Percentiles rank a stretch among this genome's conserved stretches.
phyloP scores from a whole-genome alignment of 2,113 vertebrate species.

The Suricata suricatta region DNA sequence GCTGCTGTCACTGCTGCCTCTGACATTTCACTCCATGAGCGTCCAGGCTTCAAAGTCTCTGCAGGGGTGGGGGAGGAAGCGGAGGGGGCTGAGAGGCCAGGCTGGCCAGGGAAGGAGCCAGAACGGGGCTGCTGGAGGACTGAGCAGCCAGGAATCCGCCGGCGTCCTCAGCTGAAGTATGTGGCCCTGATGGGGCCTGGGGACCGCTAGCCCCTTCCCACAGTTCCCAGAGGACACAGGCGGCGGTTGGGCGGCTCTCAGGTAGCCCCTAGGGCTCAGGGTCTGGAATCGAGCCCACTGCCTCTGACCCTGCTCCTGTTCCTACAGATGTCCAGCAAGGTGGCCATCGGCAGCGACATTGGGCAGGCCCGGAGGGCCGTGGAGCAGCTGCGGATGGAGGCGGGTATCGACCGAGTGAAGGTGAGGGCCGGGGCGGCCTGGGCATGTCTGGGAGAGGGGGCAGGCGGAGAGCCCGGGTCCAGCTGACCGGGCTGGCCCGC shows the following conservation, averaged over 20 bases:
- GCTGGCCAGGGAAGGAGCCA: not conserved
- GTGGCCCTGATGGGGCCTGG: not conserved
- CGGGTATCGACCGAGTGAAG: slow-evolving; percentile 87
- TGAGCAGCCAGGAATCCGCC: not conserved
- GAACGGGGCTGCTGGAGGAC: not conserved
- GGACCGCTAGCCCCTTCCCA: not conserved
- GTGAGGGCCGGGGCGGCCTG: slow-evolving; percentile 69
- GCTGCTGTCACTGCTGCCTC: slow-evolving; percentile 21
- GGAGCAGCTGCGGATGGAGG: slow-evolving; percentile 89
- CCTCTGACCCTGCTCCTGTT: not conserved
- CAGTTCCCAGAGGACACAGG: not conserved
- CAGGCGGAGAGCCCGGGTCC: not conserved
- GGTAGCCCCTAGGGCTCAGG: not conserved
- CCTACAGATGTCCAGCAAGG: slow-evolving; percentile 82
- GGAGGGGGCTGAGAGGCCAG: not conserved
- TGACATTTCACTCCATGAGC: slow-evolving; percentile 67
- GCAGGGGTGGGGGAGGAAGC: not conserved
- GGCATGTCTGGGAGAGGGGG: fast-evolving
- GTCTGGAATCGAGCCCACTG: not conserved
- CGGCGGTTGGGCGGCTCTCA: not conserved
- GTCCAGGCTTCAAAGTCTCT: slow-evolving; percentile 69
- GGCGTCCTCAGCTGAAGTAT: not conserved
- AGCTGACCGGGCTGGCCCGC: not conserved
- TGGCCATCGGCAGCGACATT: slow-evolving; percentile 83
- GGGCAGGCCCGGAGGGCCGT: slow-evolving; percentile 86